Evolutionary conservation across 2,888 invertebrate genomes (phyloP), one percentile per base, ranked within the genome.

Genomic region (Meganola albula): DNA sequence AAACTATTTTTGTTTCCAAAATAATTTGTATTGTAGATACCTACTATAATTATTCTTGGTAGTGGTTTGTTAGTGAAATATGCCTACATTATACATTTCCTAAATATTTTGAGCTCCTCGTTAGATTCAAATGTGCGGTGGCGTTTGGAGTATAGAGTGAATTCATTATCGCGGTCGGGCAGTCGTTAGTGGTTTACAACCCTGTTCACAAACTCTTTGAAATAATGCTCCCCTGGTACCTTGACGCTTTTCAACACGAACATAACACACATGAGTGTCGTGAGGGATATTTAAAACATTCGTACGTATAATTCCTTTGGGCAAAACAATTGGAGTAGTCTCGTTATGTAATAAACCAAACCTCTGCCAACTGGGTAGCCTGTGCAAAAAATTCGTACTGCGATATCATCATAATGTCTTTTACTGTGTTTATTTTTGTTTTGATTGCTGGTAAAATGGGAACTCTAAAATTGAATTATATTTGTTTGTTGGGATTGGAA

Each of bases 171-270:
- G 74, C 64, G 74, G 75, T 69, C 64, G 70, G 66, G 70, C 72
- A 74, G 75, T 77, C 77, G 77, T 79, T 79, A 79, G 80, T 63
- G 75, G 77, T 76, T 77, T 71, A 75, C 74, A 67, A 68, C 68
- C 63, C 63, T 68, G 73, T 72, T 78, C 72, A 59, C 72, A 63
- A 73, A 74, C 76, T 75, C 78, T 73, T 72, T 73, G 73, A 74
- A 75, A 76, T 77, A 77, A 76, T 72, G 71, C 68, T 72, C 74
- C 74, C 74, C 31, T 40, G 73, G 65, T 61, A 57, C 69, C 67
- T 62, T 43, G 49, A 44, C 48, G 53, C 29, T 32, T 47, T 56
- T 48, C 37, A 57, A 44, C 56, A 51, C 44, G 48, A 53, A 49
- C 46, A 44, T 48, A 43, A 48, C 42, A 38, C 48, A 46, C 44